These are phyloP conservation scores for Agrochola circellaris DNA, from an alignment of 2,888 invertebrate species.

Conservation along the genomic window DNA sequence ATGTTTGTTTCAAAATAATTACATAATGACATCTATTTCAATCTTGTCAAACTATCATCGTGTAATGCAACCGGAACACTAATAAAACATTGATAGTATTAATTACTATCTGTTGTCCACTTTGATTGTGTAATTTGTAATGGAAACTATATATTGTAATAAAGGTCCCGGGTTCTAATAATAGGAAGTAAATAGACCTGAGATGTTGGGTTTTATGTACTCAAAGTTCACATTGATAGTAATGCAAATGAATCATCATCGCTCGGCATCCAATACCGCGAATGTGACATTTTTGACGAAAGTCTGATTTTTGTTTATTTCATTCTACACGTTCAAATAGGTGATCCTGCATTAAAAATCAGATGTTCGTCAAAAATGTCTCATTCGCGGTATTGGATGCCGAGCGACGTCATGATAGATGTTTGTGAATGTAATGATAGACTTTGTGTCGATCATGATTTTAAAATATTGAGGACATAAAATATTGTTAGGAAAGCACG, in stretches of 20 bases:
- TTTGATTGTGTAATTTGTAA: constrained; percentile 52
- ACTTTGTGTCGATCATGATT: background rate
- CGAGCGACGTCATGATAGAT: too few species aligned
- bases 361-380: too few species aligned
- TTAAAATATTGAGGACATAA: too few species aligned
- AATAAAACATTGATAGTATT: constrained; percentile 22
- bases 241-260: background rate
- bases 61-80: constrained; percentile 11
- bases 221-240: constrained; percentile 28
- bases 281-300: too few species aligned
- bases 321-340: too few species aligned
- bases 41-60: constrained; percentile 18
- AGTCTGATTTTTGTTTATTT: too few species aligned
- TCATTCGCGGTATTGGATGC: too few species aligned
- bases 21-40: background rate
- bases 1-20: background rate
- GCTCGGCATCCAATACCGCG: too few species aligned
- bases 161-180: constrained; percentile 1
- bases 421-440: background rate
- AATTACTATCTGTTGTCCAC: constrained; percentile 26
- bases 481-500: too few species aligned
- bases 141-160: constrained; percentile 26
- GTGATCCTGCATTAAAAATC: too few species aligned
- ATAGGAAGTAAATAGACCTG: constrained; percentile 17
- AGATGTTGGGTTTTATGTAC: background rate